Evolutionary conservation across 2,888 invertebrate species (phyloP), one percentile per base, ranked within the genome.

Genomic region (Clistopyga incitator): DNA sequence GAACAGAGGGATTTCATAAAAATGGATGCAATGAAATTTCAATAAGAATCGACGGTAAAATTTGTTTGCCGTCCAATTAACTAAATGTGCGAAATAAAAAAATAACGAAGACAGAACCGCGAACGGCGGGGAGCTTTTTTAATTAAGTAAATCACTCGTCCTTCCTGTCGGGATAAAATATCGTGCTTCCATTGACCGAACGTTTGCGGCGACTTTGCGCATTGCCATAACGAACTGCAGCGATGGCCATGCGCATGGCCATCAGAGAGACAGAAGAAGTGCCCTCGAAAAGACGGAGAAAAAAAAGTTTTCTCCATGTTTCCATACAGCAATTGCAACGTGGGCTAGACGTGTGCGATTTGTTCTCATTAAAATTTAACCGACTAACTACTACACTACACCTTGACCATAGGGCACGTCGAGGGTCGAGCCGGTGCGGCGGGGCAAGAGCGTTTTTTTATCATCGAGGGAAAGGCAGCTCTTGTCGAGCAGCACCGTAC

Each of bases 331-430:
- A 34, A 18, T 34, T 54, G 76, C 76, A 67, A 52, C 67, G 74
- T 25, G 42, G 29, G 25, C 67, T 52, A 45, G 68, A 68, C 67
- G 54, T 68, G 67, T 54, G 68, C 82, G 75, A 78, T 78, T 82
- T 67, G 50, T 82, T 71, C 82, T 82, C 78, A 79, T 82, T 78
- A 82, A 82, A 75, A 78, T 82, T 82, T 82, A 74, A 82, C 64
- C 64, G 64, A 34, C 23, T 47, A 54, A 59, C 54, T 25, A 45
- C 56, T 38, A 29, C 34, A 61, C 54, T 18, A 59, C 20, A 56
- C 70, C 47, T 75, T 59, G 78, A 82, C 64, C 78, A 56, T 34
- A 18, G 64, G 11, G 54, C n/a, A 70, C 47, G 74, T 70, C 78
- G 78, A 75, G 78, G 78, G 75, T 75, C 70, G 34, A 20, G 3